These are phyloP conservation scores for Protosalanx chinensis DNA, from an alignment of 2,797 vertebrate genomes.

Conservation along the genomic window DNA sequence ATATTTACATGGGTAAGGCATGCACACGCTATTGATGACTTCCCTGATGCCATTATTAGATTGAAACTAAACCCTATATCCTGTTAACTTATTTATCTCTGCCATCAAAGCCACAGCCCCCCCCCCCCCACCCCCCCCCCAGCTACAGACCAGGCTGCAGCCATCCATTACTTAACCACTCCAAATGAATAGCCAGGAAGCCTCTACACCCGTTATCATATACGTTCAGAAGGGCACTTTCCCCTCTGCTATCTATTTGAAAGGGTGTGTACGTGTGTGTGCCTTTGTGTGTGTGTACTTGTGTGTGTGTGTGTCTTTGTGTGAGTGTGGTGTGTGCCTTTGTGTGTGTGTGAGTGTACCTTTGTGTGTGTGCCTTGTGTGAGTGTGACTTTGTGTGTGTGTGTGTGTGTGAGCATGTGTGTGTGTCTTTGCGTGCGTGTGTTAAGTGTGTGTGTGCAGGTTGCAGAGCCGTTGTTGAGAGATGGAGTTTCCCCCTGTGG, in stretches of 20 bases:
- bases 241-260: neutral
- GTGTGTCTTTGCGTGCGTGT: too few relatives aligned
- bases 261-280: neutral
- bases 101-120: neutral
- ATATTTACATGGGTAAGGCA: neutral
- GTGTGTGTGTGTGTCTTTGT: too few relatives aligned
- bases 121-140: neutral
- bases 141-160: neutral
- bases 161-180: constrained; percentile 8
- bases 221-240: neutral
- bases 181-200: constrained; percentile 5
- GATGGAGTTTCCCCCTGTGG: neutral
- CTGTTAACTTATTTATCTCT: neutral
- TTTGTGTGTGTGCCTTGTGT: too few relatives aligned
- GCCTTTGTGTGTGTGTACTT: too few relatives aligned
- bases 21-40: neutral
- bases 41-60: neutral
- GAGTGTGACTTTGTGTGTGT: too few relatives aligned
- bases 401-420: too few relatives aligned
- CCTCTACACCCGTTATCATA: neutral
- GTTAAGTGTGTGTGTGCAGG: too few relatives aligned
- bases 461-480: neutral
- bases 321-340: too few relatives aligned
- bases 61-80: neutral
- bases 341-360: too few relatives aligned